Percentiles rank a stretch among this genome's conserved stretches.
These are phyloP conservation scores for Physella acuta DNA, from an alignment of 1,140 invertebrate genomes.

Conservation along the genomic window DNA sequence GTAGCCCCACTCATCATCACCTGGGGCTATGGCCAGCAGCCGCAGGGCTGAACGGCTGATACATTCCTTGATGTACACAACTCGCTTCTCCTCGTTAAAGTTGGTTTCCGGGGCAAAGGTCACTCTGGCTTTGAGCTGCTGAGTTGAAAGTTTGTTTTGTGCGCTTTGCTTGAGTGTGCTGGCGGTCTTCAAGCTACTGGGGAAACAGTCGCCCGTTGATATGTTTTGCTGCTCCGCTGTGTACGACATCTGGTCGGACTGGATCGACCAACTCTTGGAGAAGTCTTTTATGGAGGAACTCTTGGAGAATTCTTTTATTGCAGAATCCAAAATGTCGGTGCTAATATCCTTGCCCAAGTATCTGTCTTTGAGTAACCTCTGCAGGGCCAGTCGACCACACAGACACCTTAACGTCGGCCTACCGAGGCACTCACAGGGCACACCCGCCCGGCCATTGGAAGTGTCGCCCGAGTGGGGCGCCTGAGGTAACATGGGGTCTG, in stretches of 20 bases:
- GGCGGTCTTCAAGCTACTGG: background rate
- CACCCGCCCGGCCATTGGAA: background rate
- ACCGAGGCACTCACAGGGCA: slow-evolving; percentile 4
- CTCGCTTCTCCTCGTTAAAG: slow-evolving; percentile 16
- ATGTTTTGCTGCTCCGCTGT: background rate
- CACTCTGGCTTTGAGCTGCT: background rate
- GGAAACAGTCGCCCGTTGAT: background rate
- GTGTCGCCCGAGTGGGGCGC: background rate
- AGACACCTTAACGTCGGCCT: slow-evolving; percentile 11
- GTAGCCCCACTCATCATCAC: background rate
- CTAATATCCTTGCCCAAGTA: background rate
- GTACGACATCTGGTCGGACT: background rate
- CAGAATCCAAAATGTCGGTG: too few species aligned
- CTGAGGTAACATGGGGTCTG: background rate
- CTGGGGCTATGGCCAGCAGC: background rate
- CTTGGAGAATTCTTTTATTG: too few species aligned
- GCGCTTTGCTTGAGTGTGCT: too few species aligned
- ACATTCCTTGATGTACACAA: slow-evolving; percentile 13
- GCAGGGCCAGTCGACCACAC: slow-evolving; percentile 17
- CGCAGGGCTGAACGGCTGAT: slow-evolving; percentile 7
- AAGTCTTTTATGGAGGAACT: too few species aligned
- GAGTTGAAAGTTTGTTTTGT: background rate
- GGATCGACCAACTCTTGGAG: background rate
- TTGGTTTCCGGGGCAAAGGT: slow-evolving; percentile 4
- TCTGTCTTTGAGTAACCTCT: slow-evolving; percentile 11